Evolutionary conservation across 2,888 invertebrate genomes (phyloP), one percentile per base, ranked within the genome.

Genomic region (Hypolimnas misippus): DNA sequence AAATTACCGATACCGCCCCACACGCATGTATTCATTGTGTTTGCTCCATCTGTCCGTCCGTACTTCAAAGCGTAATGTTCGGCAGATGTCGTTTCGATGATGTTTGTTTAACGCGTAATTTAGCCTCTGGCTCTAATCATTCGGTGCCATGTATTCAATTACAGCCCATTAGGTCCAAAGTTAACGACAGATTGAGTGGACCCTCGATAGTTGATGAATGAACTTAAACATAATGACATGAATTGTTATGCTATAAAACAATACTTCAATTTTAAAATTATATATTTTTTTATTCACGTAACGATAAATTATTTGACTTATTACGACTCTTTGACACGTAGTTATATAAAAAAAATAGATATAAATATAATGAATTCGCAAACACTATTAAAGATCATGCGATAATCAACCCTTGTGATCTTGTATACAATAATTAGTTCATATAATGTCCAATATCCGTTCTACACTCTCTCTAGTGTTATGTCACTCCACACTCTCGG

Each of bases 1-100:
- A 62, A 65, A 64, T 69, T 64, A 66, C 66, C 61, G 62, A 64
- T 63, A 53, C 56, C 53, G 61, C 62, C 67, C 66, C 66, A 63
- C 58, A 42, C 38, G 58, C 46, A 44, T 63, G 52, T 46, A 66
- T 67, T 69, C 70, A 71, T 76, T 73, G 74, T 77, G 77, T 77
- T 76, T 74, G 35, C 77, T 77, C 80, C 86, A 86, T 86, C 84
- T 86, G 86, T 75, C 80, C 79, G 63, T 69, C 51, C 66, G 70
- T 76, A 63, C 49, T 66, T 68, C 50, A 51, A 42, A 52, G 51
- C 14, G 68, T 72, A 72, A 71, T 69, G 68, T 69, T 65, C 68
- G 72, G 73, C 80, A 80, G 76, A 79, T 79, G 79, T 73, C 71
- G 68, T 65, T 58, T 65, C 71, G 70, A 71, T 71, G 66, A 52